Base-by-base conservation (phyloP, 2,113 vertebrate species). In the Ophiodon elongatus region DNA sequence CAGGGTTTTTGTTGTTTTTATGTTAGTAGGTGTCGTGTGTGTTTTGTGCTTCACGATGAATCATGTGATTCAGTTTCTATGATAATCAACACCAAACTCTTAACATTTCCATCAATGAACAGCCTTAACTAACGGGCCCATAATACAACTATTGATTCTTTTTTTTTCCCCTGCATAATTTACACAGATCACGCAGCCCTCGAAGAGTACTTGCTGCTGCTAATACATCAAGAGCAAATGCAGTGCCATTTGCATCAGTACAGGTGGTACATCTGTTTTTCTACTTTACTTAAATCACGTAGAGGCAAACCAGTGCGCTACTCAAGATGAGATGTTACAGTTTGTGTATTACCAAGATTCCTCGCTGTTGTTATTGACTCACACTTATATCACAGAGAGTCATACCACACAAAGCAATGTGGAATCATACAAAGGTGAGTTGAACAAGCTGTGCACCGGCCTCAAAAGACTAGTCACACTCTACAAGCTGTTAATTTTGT, bases 381-480 rank as follows among this genome's bases (percentile, higher is more conserved):
- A 88, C 56, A 45, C 71, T 90, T 82, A 79, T 62, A 68, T 86
- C 85, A 83, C 74, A 43, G 70, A 87, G 84, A 90, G 62, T 85
- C 85, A 85, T 6, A 33, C 8, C 71, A 33, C 29, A 71, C 65
- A 81, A 59, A 85, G 71, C 45, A 39, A 14, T 9, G 75, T 56
- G 60, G 68, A 70, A 74, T 79, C 75, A 74, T n/a, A 60, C 66
- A 80, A 71, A 75, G 56, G 73, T 56, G 69, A 84, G 43, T 4
- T 60, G 50, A 74, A 77, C 78, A 72, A 80, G 79, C 80, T 86
- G 80, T 52, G 73, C 65, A 47, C 80, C 56, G 67, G 79, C 80
- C 76, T 82, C 81, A 62, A 35, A 45, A 65, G 39, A 59, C 52
- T 60, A 84, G 37, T 82, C 67, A 70, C 82, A 31, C 79, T 85